These are phyloP conservation scores for Colletes gigas DNA, from an alignment of 1,140 invertebrate species.

Conservation along the genomic window DNA sequence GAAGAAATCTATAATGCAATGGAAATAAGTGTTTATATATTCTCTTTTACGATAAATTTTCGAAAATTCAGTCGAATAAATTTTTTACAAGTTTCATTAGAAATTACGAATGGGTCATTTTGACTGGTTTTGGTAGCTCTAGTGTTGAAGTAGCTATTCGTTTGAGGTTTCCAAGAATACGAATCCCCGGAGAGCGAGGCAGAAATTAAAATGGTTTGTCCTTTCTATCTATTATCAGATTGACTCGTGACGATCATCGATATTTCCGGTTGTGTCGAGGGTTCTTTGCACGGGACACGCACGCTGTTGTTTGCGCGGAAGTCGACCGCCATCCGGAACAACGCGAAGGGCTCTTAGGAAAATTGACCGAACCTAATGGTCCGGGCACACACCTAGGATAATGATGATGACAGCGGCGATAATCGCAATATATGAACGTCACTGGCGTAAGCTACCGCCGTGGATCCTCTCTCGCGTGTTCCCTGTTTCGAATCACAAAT, in stretches of 20 bases:
- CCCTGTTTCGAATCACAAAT: no score
- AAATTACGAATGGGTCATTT: no score
- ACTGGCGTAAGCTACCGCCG: conserved; percentile 13
- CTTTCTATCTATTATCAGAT: conserved; percentile 48
- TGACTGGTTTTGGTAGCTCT: no score
- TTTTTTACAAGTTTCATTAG: no score
- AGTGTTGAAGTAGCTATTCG: no score
- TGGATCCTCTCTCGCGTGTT: background rate
- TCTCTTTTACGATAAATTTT: no score
- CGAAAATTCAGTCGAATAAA: no score
- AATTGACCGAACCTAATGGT: conserved; percentile 70
- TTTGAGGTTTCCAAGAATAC: background rate
- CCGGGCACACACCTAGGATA: conserved; percentile 52
- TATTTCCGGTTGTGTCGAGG: conserved; percentile 37
- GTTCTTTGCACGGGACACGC: background rate
- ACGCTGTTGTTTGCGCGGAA: conserved; percentile 47
- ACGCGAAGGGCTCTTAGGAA: conserved; percentile 65
- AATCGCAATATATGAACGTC: conserved; percentile 62
- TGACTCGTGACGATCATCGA: conserved; percentile 29
- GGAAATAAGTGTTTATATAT: no score
- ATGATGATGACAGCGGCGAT: conserved; percentile 65
- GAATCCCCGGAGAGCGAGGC: background rate
- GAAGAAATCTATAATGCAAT: no score
- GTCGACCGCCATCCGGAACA: conserved; percentile 45
- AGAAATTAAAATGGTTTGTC: background rate